A percentile compares a stretch with the other conserved stretches of the same genome.
phyloP scores from a whole-genome alignment of 2,113 vertebrate species.

The Pollachius pollachius region DNA sequence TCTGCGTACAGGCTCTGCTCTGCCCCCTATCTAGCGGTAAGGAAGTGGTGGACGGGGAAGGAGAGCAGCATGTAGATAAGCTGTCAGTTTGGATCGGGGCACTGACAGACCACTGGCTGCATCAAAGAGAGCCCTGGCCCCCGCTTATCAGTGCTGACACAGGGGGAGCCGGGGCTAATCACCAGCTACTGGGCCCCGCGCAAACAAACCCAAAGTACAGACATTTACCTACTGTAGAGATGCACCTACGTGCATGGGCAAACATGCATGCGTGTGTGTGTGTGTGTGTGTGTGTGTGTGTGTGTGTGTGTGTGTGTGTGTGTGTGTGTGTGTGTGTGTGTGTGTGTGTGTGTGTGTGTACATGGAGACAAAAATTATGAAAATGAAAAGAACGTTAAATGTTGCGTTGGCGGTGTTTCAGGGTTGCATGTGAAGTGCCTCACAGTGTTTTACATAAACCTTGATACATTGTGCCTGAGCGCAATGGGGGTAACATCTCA shows the following conservation, averaged over 20 bases:
- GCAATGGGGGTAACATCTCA: too few relatives aligned
- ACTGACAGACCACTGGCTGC: conserved; percentile 72
- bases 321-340: background rate
- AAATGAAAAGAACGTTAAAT: background rate
- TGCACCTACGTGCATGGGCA: background rate
- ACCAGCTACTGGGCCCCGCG: conserved; percentile 56
- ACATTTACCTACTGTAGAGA: conserved; percentile 19
- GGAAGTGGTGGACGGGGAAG: conserved; percentile 43
- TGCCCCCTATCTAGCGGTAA: conserved; percentile 35
- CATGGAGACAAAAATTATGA: conserved; percentile 3
- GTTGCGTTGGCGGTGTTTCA: background rate
- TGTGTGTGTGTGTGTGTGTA: conserved; percentile 4
- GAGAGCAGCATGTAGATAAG: conserved; percentile 67
- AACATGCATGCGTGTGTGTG: background rate
- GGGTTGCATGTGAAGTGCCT: background rate
- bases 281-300: conserved; percentile 2
- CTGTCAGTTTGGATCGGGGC: conserved; percentile 62
- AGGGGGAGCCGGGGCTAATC: conserved; percentile 62
- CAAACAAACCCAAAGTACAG: conserved; percentile 39
- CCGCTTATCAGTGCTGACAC: conserved; percentile 77
- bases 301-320: background rate
- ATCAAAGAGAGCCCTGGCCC: conserved; percentile 65
- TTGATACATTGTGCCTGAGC: background rate
- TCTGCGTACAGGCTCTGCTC: conserved; percentile 17
- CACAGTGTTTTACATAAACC: conserved; percentile 6